Base-by-base conservation (phyloP, 2,797 vertebrate genomes). In the Dermochelys coriacea region DNA sequence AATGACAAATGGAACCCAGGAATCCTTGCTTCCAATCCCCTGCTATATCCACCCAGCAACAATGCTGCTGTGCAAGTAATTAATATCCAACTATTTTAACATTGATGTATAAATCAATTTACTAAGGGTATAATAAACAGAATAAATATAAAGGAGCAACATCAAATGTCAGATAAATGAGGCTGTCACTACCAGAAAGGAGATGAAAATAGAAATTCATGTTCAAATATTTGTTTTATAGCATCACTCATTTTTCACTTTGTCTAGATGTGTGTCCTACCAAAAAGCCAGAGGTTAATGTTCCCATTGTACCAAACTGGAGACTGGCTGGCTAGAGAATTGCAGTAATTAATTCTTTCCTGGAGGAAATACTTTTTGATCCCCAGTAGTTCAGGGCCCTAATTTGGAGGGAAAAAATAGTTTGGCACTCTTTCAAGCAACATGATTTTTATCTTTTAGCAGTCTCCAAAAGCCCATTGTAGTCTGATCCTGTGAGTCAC, bases 281-380 rank as follows among this genome's bases (percentile, higher is more conserved):
- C 41, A 59, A 41, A 95, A 95, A n/a, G 64, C 95, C 96, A 97
- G 93, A 92, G 96, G 75, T 95, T 97, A 96, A 96, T 89, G 97
- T 97, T 90, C 78, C 92, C 95, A 79, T 87, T 96, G 96, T 95
- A 92, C 96, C 95, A 95, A 89, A 97, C 94, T 93, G 96, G 95
- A 94, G 96, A 91, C 95, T 95, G 95, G 95, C 96, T 97, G 94
- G 95, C 97, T 96, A 85, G 93, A 95, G 85, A 93, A 85, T 97
- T 84, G 86, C 83, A 41, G 81, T 89, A 93, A 95, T 93, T 93
- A 18, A 91, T 98, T 97, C 93, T 96, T 93, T 97, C 96, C 94
- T 96, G 96, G 94, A 98, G 98, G 98, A 98, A 98, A 98, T 98
- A 97, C 97, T 98, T 98, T 91, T 98, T 89, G 95, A 97, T 89